Conservation (phyloP, 2,113 vertebrate genomes). For the Tupaia tana region DNA sequence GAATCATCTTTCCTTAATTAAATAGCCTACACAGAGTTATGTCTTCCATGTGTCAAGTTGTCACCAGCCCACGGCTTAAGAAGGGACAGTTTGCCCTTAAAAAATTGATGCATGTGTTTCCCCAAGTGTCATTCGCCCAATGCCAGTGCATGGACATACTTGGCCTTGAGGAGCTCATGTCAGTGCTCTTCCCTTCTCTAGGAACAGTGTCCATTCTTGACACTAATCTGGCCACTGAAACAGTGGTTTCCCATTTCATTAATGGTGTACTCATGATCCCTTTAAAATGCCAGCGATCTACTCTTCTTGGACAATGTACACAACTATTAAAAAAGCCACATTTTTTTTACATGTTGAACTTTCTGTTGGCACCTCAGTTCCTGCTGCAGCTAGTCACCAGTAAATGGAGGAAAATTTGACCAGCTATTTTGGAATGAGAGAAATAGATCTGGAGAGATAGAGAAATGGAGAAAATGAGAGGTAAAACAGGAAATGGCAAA, state of each 20-base stretch:
- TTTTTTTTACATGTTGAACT: slow-evolving; percentile 52
- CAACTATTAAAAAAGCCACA: slow-evolving; percentile 50
- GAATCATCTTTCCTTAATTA: slow-evolving; percentile 61
- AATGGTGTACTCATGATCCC: slow-evolving; percentile 66
- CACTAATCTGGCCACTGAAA: slow-evolving; percentile 71
- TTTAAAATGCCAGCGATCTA: slow-evolving; percentile 70
- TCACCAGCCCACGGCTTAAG: slow-evolving; percentile 67
- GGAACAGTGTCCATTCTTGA: slow-evolving; percentile 64
- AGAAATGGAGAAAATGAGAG: slow-evolving; percentile 35
- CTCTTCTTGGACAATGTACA: slow-evolving; percentile 59
- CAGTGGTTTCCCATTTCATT: slow-evolving; percentile 66
- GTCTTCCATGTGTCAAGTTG: slow-evolving; percentile 68
- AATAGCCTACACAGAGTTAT: slow-evolving; percentile 59
- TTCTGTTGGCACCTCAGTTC: slow-evolving; percentile 47
- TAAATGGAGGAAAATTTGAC: slow-evolving; percentile 52
- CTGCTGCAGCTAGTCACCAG: slow-evolving; percentile 4
- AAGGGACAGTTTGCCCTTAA: slow-evolving; percentile 70
- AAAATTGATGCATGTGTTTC: slow-evolving; percentile 67
- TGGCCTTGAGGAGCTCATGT: slow-evolving; percentile 61
- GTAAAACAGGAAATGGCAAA: slow-evolving; percentile 50
- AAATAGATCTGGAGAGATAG: slow-evolving; percentile 42
- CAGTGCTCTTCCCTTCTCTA: slow-evolving; percentile 40
- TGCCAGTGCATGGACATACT: slow-evolving; percentile 44
- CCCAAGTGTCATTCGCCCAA: slow-evolving; percentile 64
- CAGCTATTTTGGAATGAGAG: slow-evolving; percentile 47